Conservation (phyloP, 2,888 invertebrate genomes). For the Octonoba sinensis region DNA sequence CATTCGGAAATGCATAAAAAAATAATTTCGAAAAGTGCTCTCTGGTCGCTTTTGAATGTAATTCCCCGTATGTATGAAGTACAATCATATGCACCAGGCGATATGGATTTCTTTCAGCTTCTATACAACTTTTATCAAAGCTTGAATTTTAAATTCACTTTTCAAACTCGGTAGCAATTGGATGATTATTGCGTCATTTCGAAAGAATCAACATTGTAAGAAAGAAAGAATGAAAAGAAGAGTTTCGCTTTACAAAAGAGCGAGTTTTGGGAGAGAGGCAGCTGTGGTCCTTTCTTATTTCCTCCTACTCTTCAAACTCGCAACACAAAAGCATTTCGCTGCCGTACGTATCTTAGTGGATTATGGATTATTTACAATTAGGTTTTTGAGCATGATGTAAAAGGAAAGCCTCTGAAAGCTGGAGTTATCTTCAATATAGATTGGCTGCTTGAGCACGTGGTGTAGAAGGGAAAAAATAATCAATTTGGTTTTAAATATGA, state of each 20-base stretch:
- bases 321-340: constrained; percentile 35
- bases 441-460: too few relatives aligned
- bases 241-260: constrained; percentile 23
- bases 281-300: constrained; percentile 28
- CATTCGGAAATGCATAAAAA: too few relatives aligned
- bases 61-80: too few relatives aligned
- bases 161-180: constrained; percentile 54
- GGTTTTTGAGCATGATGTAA: constrained; percentile 6
- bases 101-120: too few relatives aligned
- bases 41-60: too few relatives aligned
- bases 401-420: too few relatives aligned
- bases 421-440: too few relatives aligned
- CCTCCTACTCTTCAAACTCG: background rate
- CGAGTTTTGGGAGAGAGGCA: constrained; percentile 28
- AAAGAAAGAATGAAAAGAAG: constrained; percentile 17
- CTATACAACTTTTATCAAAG: too few relatives aligned
- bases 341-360: constrained; percentile 47
- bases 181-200: constrained; percentile 54
- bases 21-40: too few relatives aligned
- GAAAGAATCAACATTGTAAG: constrained; percentile 50
- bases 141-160: constrained; percentile 36
- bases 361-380: constrained; percentile 58
- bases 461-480: too few relatives aligned
- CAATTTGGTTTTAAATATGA: too few relatives aligned
- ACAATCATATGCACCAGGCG: too few relatives aligned